Percentiles rank a stretch among this genome's conserved stretches.
Evolutionary conservation across 2,888 invertebrate genomes (phyloP).

Genomic region (Agrotis puta): DNA sequence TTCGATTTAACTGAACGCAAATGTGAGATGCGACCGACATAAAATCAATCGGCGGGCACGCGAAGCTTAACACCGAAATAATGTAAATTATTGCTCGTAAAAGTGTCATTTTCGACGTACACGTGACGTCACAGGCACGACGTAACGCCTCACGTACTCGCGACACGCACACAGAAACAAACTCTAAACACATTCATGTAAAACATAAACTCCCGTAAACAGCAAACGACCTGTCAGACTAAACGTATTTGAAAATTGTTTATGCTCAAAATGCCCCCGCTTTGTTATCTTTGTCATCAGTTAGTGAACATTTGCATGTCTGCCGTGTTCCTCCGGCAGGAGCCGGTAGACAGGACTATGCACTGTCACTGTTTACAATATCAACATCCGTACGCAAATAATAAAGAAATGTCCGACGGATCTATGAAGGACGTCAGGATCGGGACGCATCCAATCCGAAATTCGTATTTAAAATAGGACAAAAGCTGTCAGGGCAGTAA

Average conservation of each 20-base stretch:
- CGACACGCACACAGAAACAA: conserved; percentile 63
- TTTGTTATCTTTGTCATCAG: conserved; percentile 86
- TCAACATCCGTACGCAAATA: conserved; percentile 60
- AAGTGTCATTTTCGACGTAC: conserved; percentile 90
- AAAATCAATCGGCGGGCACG: conserved; percentile 90
- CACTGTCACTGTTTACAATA: conserved; percentile 68
- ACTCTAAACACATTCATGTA: conserved; percentile 67
- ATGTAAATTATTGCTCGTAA: conserved; percentile 91
- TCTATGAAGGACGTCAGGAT: conserved; percentile 77
- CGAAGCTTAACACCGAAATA: conserved; percentile 89
- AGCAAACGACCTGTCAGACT: conserved; percentile 60
- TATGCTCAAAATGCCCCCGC: conserved; percentile 81
- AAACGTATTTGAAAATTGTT: conserved; percentile 79
- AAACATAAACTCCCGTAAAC: conserved; percentile 68
- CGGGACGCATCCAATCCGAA: conserved; percentile 81
- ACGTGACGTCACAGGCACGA: conserved; percentile 84
- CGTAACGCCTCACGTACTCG: conserved; percentile 68
- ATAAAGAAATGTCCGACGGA: conserved; percentile 61
- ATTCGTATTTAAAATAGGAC: conserved; percentile 89
- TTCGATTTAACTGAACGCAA: conserved; percentile 88
- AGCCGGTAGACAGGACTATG: conserved; percentile 62
- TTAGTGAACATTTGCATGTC: conserved; percentile 82
- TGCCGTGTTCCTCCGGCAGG: conserved; percentile 67
- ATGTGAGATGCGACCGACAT: conserved; percentile 88
- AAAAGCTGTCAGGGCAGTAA: conserved; percentile 89